Evolutionary conservation across 2,797 vertebrate genomes (phyloP).

Genomic region (Halcyon leucocephala): DNA sequence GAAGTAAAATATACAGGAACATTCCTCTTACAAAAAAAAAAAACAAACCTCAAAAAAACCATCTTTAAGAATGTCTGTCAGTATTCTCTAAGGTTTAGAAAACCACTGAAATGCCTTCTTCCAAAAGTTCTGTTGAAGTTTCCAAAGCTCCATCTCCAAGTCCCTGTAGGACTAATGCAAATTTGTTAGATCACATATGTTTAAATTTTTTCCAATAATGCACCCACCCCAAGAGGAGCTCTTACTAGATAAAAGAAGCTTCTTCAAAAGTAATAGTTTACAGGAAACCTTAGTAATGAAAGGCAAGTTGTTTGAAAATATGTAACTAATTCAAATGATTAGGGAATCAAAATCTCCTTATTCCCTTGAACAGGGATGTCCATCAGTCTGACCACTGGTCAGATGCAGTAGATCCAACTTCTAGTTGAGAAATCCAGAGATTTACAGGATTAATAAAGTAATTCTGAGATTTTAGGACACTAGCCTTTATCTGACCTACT

Average conservation of each 20-base stretch:
- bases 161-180: background rate
- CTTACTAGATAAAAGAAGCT: background rate
- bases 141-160: background rate
- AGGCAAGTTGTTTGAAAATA: background rate
- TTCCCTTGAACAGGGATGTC: background rate
- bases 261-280: background rate
- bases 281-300: background rate
- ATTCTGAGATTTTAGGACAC: background rate
- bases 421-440: background rate
- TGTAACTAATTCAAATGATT: background rate
- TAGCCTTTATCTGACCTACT: background rate
- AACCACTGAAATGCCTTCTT: background rate
- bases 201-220: background rate
- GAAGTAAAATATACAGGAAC: background rate
- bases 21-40: background rate
- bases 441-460: background rate
- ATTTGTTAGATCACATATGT: background rate
- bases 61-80: background rate
- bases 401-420: background rate
- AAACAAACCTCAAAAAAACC: too few relatives aligned
- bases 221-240: background rate
- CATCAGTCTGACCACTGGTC: background rate
- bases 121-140: background rate
- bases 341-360: background rate
- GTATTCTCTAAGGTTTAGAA: background rate